Evolutionary conservation across 2,888 invertebrate genomes (phyloP).

Genomic region (Heliothis peltigera): DNA sequence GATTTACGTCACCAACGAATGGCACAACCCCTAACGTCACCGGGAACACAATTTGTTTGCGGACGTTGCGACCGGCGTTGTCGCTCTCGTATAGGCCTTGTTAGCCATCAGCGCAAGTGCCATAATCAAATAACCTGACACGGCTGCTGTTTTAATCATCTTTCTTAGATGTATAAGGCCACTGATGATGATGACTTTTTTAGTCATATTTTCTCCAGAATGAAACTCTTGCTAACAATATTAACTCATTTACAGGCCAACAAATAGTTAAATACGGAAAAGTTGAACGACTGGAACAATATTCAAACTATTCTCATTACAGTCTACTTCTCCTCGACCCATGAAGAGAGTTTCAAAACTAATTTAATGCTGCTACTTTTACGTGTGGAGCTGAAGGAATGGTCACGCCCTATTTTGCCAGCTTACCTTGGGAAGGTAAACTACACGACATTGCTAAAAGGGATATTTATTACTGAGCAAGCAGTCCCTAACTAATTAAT

Average conservation of each 20-base stretch:
- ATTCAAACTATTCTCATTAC: constrained; percentile 27
- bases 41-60: no score
- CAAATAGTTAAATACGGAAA: not conserved
- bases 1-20: no score
- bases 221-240: not conserved
- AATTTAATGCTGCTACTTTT: not conserved
- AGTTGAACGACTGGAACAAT: not conserved
- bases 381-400: not conserved
- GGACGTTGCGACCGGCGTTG: no score
- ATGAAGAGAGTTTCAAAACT: not conserved
- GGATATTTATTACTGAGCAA: not conserved
- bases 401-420: not conserved
- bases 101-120: no score
- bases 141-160: no score
- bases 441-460: no score
- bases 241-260: not conserved
- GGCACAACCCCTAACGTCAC: no score
- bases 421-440: not conserved
- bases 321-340: not conserved
- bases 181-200: no score
- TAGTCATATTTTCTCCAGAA: not conserved
- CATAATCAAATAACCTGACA: no score
- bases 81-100: no score
- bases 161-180: no score
- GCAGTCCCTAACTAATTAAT: no score